phyloP scores from a whole-genome alignment of 1,140 invertebrate species.

The Drosophila subobscura region DNA sequence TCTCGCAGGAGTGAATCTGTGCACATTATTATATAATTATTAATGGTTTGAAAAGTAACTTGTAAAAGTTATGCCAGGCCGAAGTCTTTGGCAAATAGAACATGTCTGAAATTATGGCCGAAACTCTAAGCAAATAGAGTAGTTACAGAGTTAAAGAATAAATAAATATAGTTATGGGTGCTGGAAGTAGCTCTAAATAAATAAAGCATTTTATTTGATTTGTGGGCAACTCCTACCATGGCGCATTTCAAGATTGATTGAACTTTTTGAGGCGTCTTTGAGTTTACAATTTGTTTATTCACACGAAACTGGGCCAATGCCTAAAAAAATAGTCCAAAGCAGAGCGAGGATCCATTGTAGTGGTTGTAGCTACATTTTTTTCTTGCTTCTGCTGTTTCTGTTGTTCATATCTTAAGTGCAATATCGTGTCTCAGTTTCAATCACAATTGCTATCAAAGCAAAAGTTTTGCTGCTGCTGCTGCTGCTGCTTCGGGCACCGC shows the following conservation, averaged over 20 bases:
- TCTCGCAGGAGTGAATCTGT: conserved; percentile 28
- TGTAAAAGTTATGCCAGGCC: conserved; percentile 15
- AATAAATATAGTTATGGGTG: not conserved
- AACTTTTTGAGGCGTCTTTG: not conserved
- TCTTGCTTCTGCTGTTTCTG: not conserved
- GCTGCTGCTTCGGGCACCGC: conserved; percentile 48
- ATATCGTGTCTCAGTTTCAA: conserved; percentile 64
- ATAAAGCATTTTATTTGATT: not conserved
- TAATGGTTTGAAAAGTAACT: conserved; percentile 10
- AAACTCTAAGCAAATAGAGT: conserved; percentile 17
- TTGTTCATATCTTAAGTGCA: conserved; percentile 65
- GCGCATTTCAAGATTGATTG: conserved; percentile 5
- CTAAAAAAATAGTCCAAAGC: conserved; percentile 31
- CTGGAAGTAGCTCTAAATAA: no score
- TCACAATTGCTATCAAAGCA: conserved; percentile 60
- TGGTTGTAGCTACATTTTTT: no score
- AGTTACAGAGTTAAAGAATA: not conserved
- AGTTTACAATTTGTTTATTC: no score
- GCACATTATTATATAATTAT: conserved; percentile 36
- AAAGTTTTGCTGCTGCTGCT: conserved; percentile 38
- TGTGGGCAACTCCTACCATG: not conserved
- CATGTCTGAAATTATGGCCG: not conserved
- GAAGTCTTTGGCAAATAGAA: conserved; percentile 34
- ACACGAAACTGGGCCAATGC: conserved; percentile 4
- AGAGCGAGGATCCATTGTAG: conserved; percentile 1